Percentiles rank a stretch among this genome's conserved stretches.
phyloP scores from a whole-genome alignment of 2,888 invertebrate genomes.

The Hypena proboscidalis region DNA sequence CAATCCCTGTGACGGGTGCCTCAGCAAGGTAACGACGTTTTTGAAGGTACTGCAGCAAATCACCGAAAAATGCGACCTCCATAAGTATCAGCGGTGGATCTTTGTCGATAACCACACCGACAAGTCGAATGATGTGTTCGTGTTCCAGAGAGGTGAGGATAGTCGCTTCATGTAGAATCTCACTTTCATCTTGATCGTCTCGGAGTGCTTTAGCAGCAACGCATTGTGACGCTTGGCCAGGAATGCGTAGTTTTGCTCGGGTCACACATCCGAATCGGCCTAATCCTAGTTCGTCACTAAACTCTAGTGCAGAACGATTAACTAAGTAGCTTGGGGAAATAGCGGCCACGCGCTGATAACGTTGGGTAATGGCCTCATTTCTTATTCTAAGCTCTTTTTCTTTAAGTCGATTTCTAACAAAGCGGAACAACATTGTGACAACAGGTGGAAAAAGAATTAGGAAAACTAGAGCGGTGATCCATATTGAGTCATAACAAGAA shows the following conservation, averaged over 20 bases:
- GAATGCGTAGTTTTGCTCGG: constrained; percentile 53
- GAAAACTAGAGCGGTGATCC: constrained; percentile 52
- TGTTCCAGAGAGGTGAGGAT: constrained; percentile 95
- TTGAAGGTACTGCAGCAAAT: constrained; percentile 92
- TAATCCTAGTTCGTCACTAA: constrained; percentile 57
- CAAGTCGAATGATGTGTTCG: constrained; percentile 91
- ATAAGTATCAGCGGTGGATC: constrained; percentile 94
- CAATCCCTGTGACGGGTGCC: constrained; percentile 52
- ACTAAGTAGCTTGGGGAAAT: constrained; percentile 46
- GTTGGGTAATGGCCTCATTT: constrained; percentile 52
- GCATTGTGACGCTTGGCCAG: constrained; percentile 69
- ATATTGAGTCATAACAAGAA: constrained; percentile 84
- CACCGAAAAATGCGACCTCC: constrained; percentile 96
- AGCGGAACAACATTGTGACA: constrained; percentile 22
- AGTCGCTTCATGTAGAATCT: constrained; percentile 92
- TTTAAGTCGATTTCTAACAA: constrained; percentile 40
- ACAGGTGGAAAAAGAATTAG: constrained; percentile 65
- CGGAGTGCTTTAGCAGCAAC: constrained; percentile 95
- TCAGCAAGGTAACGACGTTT: constrained; percentile 90
- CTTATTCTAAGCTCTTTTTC: no score
- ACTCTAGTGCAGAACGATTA: constrained; percentile 44
- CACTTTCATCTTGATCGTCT: constrained; percentile 90
- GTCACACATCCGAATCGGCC: constrained; percentile 66
- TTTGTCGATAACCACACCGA: constrained; percentile 91
- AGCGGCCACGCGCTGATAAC: constrained; percentile 36